A percentile compares a stretch with the other conserved stretches of the same genome.
Conservation (phyloP, 2,797 vertebrate species). For the Eulemur coronatus region DNA sequence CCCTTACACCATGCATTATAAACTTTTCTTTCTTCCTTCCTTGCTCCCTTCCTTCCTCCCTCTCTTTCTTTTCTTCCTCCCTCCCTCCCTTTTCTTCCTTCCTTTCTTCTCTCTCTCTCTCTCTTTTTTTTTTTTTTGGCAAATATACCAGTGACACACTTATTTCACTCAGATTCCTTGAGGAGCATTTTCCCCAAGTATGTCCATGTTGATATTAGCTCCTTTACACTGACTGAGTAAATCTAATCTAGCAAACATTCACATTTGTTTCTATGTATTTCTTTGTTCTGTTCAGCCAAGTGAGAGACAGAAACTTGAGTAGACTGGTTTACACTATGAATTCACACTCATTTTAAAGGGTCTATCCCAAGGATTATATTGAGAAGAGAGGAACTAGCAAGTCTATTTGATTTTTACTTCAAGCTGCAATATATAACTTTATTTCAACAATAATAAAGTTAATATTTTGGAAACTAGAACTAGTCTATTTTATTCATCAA, state of each 20-base stretch:
- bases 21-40: no score
- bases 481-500: neutral
- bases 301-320: neutral
- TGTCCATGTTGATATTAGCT: neutral
- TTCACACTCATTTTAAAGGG: neutral
- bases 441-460: neutral
- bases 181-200: neutral
- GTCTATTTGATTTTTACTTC: neutral
- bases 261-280: neutral
- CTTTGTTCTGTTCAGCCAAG: neutral
- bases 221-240: fast-evolving
- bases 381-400: neutral
- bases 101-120: no score
- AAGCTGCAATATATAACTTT: neutral
- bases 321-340: neutral
- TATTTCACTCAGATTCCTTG: neutral
- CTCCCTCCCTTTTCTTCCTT: no score
- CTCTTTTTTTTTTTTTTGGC: neutral
- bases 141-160: neutral
- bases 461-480: neutral
- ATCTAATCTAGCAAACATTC: neutral
- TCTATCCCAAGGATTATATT: neutral
- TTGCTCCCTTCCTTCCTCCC: no score
- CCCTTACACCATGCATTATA: neutral
- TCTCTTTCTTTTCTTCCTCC: no score